Conservation (phyloP, 2,113 vertebrate genomes). For the Sialia sialis region DNA sequence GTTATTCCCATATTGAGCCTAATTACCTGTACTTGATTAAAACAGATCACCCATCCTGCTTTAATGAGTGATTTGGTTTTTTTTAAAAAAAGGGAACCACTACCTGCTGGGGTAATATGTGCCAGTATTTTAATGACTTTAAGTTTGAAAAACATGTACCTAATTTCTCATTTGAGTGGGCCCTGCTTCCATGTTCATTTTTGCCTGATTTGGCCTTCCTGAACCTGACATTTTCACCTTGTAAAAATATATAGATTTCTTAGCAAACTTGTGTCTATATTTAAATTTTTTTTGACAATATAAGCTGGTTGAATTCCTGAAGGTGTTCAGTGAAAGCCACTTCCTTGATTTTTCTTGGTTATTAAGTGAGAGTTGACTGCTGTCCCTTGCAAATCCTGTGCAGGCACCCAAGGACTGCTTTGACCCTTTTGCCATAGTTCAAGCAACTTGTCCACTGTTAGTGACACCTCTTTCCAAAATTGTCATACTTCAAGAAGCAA, state of each 20-base stretch:
- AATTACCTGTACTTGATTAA: conserved; percentile 46
- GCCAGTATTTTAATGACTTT: not conserved
- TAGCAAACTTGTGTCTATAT: not conserved
- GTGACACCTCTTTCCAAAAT: not conserved
- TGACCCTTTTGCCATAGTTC: not conserved
- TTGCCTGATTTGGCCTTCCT: not conserved
- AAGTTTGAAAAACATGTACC: not conserved
- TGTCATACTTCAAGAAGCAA: not conserved
- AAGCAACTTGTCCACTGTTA: not conserved
- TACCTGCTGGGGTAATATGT: not conserved
- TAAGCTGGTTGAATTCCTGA: not conserved
- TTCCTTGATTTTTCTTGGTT: not conserved
- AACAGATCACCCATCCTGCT: conserved; percentile 13
- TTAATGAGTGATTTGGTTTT: not conserved
- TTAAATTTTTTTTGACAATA: not conserved
- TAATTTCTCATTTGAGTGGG: not conserved
- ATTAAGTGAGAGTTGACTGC: not conserved
- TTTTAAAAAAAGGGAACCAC: not conserved
- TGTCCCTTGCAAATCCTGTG: not conserved
- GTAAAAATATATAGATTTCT: not conserved
- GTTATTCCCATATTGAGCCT: conserved; percentile 31
- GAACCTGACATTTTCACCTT: not conserved
- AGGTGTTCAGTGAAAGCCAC: not conserved
- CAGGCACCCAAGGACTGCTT: not conserved
- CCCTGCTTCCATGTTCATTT: not conserved